These are phyloP conservation scores for Lanistes nyassanus DNA, from an alignment of 1,140 invertebrate species.

Conservation along the genomic window DNA sequence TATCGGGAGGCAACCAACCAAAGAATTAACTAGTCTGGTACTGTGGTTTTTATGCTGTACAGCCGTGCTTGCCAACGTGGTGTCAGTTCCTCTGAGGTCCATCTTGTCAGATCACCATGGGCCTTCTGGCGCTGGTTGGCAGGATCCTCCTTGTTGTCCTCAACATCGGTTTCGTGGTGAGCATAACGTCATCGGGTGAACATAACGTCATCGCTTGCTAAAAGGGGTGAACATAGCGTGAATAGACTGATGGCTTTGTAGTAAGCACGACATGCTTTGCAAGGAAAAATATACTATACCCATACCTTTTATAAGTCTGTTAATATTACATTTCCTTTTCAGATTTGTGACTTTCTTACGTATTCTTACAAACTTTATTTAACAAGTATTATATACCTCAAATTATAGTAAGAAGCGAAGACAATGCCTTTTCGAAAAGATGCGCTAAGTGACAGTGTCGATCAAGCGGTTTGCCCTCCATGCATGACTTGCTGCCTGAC, in stretches of 20 bases:
- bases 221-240: background rate
- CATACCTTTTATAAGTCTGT: background rate
- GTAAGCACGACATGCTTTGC: background rate
- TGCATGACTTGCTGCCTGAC: no score
- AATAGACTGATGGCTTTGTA: background rate
- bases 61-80: background rate
- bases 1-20: no score
- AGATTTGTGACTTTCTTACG: background rate
- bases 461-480: no score
- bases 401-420: no score
- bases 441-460: no score
- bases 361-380: no score
- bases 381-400: no score
- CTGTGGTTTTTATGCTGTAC: background rate
- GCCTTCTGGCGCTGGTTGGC: background rate
- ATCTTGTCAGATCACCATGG: background rate
- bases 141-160: conserved; percentile 4
- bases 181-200: background rate
- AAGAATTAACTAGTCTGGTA: background rate
- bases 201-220: background rate
- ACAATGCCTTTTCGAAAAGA: no score
- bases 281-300: background rate
- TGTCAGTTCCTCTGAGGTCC: background rate
- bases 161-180: conserved; percentile 13
- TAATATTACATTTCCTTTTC: background rate